A percentile compares a stretch with the other conserved stretches of the same genome.
phyloP scores from a whole-genome alignment of 1,140 invertebrate species.

The Aphaenogaster floridana region DNA sequence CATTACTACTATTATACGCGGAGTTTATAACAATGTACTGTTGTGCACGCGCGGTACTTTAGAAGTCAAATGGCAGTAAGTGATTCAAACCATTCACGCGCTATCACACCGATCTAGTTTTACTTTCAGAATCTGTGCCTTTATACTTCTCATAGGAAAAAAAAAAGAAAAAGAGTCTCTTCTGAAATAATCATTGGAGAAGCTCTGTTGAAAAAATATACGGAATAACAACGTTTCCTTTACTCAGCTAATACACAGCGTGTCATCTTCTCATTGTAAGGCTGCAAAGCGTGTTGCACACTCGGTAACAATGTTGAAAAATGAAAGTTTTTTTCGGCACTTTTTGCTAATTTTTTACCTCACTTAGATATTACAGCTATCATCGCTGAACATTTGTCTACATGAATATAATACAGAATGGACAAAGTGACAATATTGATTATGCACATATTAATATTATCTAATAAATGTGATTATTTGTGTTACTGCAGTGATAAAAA shows the following conservation, averaged over 20 bases:
- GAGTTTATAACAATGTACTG: slow-evolving; percentile 32
- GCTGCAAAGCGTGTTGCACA: slow-evolving; percentile 68
- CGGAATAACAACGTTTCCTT: slow-evolving; percentile 21
- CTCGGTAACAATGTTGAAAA: slow-evolving; percentile 71
- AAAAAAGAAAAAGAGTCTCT: slow-evolving; percentile 11
- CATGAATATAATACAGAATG: slow-evolving; percentile 79
- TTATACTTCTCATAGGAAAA: neutral
- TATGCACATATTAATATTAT: slow-evolving; percentile 66
- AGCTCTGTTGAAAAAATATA: neutral
- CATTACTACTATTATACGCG: neutral
- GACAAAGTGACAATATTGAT: slow-evolving; percentile 70
- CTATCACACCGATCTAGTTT: slow-evolving; percentile 65
- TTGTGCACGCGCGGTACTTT: slow-evolving; percentile 55
- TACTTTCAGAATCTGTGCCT: slow-evolving; percentile 74
- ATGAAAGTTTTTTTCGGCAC: slow-evolving; percentile 71
- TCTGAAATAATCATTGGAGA: neutral
- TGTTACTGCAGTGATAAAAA: slow-evolving; percentile 66
- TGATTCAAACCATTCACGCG: slow-evolving; percentile 53
- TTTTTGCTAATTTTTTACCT: slow-evolving; percentile 71
- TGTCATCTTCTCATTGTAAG: slow-evolving; percentile 63
- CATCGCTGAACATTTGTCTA: slow-evolving; percentile 75
- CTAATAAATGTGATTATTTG: slow-evolving; percentile 68
- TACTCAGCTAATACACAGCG: slow-evolving; percentile 39
- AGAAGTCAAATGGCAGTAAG: slow-evolving; percentile 72
- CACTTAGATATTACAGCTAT: slow-evolving; percentile 70